Evolutionary conservation across 2,888 invertebrate species (phyloP).

Genomic region (Macropis europaea): DNA sequence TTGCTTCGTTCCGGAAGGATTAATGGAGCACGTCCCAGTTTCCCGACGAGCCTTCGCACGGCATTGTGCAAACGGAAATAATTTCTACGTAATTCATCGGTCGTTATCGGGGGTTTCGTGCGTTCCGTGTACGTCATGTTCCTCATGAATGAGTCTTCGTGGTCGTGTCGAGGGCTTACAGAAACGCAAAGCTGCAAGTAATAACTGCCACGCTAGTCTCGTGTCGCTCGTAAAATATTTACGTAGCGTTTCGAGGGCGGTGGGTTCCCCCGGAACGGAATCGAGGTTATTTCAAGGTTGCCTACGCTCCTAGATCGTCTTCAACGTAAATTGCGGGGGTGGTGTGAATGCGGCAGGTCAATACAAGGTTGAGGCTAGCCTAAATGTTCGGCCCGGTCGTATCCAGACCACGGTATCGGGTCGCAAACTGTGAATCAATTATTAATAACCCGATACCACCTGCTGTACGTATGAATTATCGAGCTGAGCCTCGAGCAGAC

Average conservation of each 20-base stretch:
- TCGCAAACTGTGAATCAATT: too few relatives aligned
- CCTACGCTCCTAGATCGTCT: not conserved
- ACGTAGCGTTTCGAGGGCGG: slow-evolving; percentile 19
- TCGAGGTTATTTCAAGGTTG: slow-evolving; percentile 28
- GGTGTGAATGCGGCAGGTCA: slow-evolving; percentile 4
- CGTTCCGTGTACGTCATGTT: slow-evolving; percentile 1
- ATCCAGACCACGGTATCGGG: too few relatives aligned
- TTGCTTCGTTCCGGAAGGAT: too few relatives aligned
- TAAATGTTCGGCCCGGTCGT: too few relatives aligned
- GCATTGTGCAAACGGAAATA: too few relatives aligned
- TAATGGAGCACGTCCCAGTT: too few relatives aligned
- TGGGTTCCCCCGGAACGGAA: not conserved
- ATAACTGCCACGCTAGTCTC: slow-evolving; percentile 6
- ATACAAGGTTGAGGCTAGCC: slow-evolving; percentile 7
- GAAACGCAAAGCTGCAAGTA: slow-evolving; percentile 9
- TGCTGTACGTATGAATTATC: too few relatives aligned
- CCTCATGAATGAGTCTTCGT: slow-evolving; percentile 9
- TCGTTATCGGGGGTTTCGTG: not conserved
- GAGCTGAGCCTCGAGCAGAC: too few relatives aligned
- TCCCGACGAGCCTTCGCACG: too few relatives aligned
- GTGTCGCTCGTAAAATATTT: slow-evolving; percentile 50
- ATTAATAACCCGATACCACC: too few relatives aligned
- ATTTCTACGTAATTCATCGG: not conserved
- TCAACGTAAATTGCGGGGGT: slow-evolving; percentile 25
- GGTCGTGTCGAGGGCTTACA: not conserved